A percentile compares a stretch with the other conserved stretches of the same genome.
phyloP scores from a whole-genome alignment of 2,113 vertebrate species.

The Machaerirhynchus nigripectus region DNA sequence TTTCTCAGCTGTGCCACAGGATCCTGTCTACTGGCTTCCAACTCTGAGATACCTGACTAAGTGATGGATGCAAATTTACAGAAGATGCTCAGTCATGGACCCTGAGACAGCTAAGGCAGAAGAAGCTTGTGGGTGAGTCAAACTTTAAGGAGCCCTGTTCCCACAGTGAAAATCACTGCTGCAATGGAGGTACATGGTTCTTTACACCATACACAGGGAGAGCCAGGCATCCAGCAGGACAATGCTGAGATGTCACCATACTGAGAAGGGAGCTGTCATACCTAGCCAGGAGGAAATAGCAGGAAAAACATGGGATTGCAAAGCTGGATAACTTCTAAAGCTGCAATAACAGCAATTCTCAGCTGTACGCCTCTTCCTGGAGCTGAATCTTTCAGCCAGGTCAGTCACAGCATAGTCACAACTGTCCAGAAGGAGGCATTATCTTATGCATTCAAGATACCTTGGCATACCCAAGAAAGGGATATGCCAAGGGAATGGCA shows the following conservation, averaged over 20 bases:
- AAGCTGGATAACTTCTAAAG: neutral
- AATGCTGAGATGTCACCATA: neutral
- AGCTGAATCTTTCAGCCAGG: neutral
- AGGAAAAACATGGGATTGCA: neutral
- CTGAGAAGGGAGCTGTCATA: neutral
- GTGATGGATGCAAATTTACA: neutral
- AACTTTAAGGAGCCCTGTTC: neutral
- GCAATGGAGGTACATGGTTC: neutral
- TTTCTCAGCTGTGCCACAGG: neutral
- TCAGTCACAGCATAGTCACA: neutral
- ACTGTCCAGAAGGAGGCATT: neutral
- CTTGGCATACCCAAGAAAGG: neutral
- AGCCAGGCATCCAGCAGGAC: neutral
- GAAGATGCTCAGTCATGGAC: neutral
- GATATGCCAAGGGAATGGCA: too few relatives aligned
- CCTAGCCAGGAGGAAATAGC: neutral
- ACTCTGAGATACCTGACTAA: neutral
- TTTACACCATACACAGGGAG: neutral
- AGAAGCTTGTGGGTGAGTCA: neutral
- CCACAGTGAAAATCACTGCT: neutral
- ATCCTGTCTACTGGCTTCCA: neutral
- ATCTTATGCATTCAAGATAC: neutral
- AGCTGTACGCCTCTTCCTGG: neutral
- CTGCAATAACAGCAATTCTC: neutral
- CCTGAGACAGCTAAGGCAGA: neutral